These are phyloP conservation scores for Mnemiopsis leidyi DNA, from an alignment of 37 sponge, comb jelly and placozoan genomes.

Conservation along the genomic window DNA sequence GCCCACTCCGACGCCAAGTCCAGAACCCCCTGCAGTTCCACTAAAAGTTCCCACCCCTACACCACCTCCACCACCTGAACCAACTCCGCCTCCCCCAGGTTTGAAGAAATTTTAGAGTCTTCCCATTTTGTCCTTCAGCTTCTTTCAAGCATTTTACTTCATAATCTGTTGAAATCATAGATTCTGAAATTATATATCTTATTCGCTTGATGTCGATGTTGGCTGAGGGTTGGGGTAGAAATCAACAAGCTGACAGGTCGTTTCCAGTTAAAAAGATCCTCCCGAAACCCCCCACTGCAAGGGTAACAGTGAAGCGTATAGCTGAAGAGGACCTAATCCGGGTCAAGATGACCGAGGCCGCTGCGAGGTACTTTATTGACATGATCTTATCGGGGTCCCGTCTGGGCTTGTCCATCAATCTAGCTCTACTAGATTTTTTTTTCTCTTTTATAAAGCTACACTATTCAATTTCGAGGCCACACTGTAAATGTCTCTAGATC, in stretches of 20 bases:
- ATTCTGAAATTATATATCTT: too few species aligned
- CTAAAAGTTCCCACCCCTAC: background rate
- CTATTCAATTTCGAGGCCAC: too few species aligned
- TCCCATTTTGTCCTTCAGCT: too few species aligned
- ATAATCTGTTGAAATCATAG: too few species aligned
- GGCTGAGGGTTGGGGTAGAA: background rate
- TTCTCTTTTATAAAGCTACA: too few species aligned
- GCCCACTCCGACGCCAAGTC: background rate
- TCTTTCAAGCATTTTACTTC: too few species aligned
- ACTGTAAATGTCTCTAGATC: too few species aligned
- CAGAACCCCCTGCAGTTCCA: background rate
- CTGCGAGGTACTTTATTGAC: background rate
- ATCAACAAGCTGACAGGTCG: background rate
- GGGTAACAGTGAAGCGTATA: conserved; percentile 1
- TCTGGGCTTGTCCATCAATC: background rate
- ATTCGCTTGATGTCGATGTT: too few species aligned
- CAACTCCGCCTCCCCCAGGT: background rate
- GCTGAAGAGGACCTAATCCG: background rate
- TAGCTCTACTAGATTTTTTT: background rate
- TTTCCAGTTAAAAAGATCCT: background rate
- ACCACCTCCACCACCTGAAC: background rate
- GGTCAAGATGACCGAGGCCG: conserved; percentile 14
- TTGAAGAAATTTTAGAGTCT: too few species aligned
- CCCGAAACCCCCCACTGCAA: background rate
- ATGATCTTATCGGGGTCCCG: background rate